These are phyloP conservation scores for Ceryle rudis DNA, from an alignment of 2,797 vertebrate species.

Conservation along the genomic window DNA sequence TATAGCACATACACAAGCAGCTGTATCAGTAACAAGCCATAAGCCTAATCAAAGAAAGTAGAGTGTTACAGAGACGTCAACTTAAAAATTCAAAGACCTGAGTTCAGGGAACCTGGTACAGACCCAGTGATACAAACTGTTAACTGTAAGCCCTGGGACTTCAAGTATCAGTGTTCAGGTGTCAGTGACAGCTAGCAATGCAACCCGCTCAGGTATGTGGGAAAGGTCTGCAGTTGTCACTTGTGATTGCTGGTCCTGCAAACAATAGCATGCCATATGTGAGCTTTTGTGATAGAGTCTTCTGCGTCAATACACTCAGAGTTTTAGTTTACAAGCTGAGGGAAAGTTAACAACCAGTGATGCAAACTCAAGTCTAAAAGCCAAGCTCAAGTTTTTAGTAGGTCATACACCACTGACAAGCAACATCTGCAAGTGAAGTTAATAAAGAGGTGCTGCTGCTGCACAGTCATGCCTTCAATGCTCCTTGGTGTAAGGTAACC, in stretches of 20 bases:
- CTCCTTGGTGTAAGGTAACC: not conserved
- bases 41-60: not conserved
- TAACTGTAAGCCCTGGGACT: not conserved
- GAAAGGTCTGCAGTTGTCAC: not conserved
- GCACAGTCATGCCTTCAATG: not conserved
- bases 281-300: not conserved
- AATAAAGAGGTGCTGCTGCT: not conserved
- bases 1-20: not conserved
- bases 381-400: not conserved
- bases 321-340: not conserved
- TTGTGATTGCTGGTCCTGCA: not conserved
- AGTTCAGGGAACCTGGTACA: not conserved
- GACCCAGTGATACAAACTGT: fast-evolving
- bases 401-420: not conserved
- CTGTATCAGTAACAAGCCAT: not conserved
- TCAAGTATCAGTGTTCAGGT: not conserved
- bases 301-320: not conserved
- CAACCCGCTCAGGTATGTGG: fast-evolving
- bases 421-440: not conserved
- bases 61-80: not conserved
- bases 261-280: fast-evolving
- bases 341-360: not conserved
- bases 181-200: not conserved
- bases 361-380: not conserved
- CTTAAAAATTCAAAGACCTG: not conserved